Base-by-base conservation (phyloP, 1,140 invertebrate species). In the Mylabris phalerata region DNA sequence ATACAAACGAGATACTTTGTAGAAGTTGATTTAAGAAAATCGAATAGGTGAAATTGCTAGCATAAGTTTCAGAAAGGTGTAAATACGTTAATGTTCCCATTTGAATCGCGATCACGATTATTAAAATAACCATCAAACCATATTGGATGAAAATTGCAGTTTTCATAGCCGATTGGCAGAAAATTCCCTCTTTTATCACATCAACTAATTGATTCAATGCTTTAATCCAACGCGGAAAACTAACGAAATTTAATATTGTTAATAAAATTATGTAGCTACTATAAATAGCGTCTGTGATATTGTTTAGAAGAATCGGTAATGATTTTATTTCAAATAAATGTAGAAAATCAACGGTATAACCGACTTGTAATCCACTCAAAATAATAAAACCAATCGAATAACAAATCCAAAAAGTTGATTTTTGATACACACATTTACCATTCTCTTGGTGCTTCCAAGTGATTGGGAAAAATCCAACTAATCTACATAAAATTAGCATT, bases 241-340 rank as follows among this genome's bases (percentile, higher is more conserved):
- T 49, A n/a, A 60, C 25, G 1, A 69, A 50, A 47, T 60, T 64
- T 1, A 61, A 19, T 0, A 61, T 3, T 3, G 57, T 63, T 10
- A 70, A 27, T 6, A 62, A 43, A 0, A 65, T 27, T 6, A 65
- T 50, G 48, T 65, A 67, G 25, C 64, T 41, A 5, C 56, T 52
- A 52, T 70, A 70, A 5, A 68, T 52, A 4, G 65, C 62, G 45
- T 69, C 64, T 5, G 65, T 71, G 32, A 71, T 60, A n/a, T 57
- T 49, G 10, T 52, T 64, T 3, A 71, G 44, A 11, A 71, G 47
- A 24, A 60, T 52, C 9, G 64, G 63, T 13, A 71, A 54, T 0
- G 61, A 63, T 52, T 66, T 69, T 19, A 46, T 55, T 9, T 65
- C 55, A 24, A 55, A 52, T 7, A 71, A 49, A 26, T 65, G 39